Evolutionary conservation across 2,797 vertebrate genomes (phyloP).

Genomic region (Percopsis omiscomaycus): DNA sequence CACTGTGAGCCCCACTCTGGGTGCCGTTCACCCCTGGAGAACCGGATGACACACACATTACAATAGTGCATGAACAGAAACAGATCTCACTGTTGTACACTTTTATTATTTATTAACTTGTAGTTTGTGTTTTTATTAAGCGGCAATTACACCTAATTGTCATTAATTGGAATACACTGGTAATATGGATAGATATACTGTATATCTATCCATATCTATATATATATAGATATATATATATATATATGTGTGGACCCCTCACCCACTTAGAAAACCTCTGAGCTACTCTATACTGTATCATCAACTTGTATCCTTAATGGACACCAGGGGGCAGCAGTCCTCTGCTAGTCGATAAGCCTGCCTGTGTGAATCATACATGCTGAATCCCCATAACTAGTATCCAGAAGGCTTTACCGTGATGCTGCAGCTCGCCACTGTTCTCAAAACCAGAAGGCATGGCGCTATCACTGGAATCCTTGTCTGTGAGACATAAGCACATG

Average conservation of each 20-base stretch:
- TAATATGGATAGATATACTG: too few relatives aligned
- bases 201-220: too few relatives aligned
- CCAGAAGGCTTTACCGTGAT: conserved; percentile 63
- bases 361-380: conserved; percentile 55
- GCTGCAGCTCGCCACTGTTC: conserved; percentile 64
- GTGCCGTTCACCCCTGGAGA: conserved; percentile 62
- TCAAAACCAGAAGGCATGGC: conserved; percentile 65
- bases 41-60: not conserved
- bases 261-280: too few relatives aligned
- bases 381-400: conserved; percentile 59
- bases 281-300: too few relatives aligned
- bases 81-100: not conserved
- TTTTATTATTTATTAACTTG: too few relatives aligned
- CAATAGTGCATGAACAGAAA: not conserved
- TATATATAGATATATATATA: too few relatives aligned
- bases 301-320: conserved; percentile 6
- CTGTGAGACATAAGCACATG: conserved; percentile 45
- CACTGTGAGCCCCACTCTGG: conserved; percentile 88
- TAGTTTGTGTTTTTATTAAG: too few relatives aligned
- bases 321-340: conserved; percentile 62
- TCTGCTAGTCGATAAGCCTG: conserved; percentile 14
- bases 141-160: too few relatives aligned
- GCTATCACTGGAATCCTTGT: conserved; percentile 65
- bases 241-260: too few relatives aligned
- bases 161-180: too few relatives aligned